Evolutionary conservation across 1,140 invertebrate species (phyloP).

Genomic region (Drosophila repleta): DNA sequence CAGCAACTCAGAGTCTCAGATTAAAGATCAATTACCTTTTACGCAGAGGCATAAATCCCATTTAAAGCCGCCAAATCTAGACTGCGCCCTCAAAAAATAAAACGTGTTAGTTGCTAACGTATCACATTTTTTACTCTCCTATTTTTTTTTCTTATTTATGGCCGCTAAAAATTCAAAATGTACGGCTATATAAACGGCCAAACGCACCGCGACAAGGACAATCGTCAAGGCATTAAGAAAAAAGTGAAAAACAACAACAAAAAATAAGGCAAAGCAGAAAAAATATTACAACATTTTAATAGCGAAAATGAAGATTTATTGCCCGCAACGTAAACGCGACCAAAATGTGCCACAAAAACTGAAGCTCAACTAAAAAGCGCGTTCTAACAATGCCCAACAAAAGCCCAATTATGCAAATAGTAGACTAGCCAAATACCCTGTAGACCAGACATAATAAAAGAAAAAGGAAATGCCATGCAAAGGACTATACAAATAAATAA

Average conservation of each 20-base stretch:
- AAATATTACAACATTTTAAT: slow-evolving; percentile 82
- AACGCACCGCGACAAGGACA: slow-evolving; percentile 52
- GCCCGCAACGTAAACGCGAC: slow-evolving; percentile 54
- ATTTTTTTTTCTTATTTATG: slow-evolving; percentile 62
- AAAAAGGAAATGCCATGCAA: too few species aligned
- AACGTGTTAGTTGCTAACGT: slow-evolving; percentile 40
- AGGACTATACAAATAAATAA: too few species aligned
- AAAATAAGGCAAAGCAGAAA: slow-evolving; percentile 4
- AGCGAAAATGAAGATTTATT: slow-evolving; percentile 81
- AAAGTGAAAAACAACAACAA: slow-evolving; percentile 35
- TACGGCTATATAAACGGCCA: slow-evolving; percentile 22
- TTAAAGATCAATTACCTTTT: slow-evolving; percentile 61
- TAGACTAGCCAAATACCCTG: slow-evolving; percentile 19
- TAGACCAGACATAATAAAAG: background rate
- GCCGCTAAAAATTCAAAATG: slow-evolving; percentile 60
- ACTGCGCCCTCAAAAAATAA: slow-evolving; percentile 37
- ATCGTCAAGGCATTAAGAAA: slow-evolving; percentile 59
- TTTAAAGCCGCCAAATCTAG: slow-evolving; percentile 65
- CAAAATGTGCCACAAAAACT: slow-evolving; percentile 61
- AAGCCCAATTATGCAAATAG: background rate
- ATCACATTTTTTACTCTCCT: slow-evolving; percentile 65
- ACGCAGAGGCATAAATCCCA: slow-evolving; percentile 57
- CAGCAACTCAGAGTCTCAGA: slow-evolving; percentile 37
- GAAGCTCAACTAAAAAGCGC: slow-evolving; percentile 63
- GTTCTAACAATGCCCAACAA: slow-evolving; percentile 38